Conservation (phyloP, 1,140 invertebrate genomes). For the Ceratina japonica region DNA sequence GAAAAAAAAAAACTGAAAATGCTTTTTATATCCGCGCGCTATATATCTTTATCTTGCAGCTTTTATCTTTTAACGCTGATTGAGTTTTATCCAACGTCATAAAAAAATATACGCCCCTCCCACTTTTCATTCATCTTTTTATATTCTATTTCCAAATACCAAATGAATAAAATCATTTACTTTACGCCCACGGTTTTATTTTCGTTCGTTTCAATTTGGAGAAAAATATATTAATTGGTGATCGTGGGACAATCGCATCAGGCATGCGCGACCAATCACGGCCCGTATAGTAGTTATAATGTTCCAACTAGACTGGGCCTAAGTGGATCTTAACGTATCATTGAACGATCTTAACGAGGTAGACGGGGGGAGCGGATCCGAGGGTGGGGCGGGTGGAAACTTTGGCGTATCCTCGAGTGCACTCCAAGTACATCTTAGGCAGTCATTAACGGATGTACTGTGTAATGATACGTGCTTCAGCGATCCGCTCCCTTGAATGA, state of each 20-base stretch:
- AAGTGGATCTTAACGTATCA: slow-evolving; percentile 57
- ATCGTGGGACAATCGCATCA: background rate
- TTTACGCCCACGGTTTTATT: too few species aligned
- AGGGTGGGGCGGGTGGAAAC: slow-evolving; percentile 37
- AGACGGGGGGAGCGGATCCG: slow-evolving; percentile 36
- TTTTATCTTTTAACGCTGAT: too few species aligned
- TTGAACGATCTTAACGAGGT: slow-evolving; percentile 60
- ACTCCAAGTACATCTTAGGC: slow-evolving; percentile 56
- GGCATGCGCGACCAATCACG: slow-evolving; percentile 30
- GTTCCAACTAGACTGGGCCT: slow-evolving; percentile 32
- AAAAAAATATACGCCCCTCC: too few species aligned
- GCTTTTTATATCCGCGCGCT: too few species aligned
- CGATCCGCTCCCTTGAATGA: slow-evolving; percentile 30
- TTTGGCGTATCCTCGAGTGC: slow-evolving; percentile 51
- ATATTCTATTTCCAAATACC: too few species aligned
- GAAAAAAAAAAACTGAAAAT: too few species aligned
- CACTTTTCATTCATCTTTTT: too few species aligned
- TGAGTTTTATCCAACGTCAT: too few species aligned
- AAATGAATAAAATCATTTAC: too few species aligned
- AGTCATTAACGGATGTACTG: slow-evolving; percentile 52
- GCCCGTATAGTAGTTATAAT: slow-evolving; percentile 44
- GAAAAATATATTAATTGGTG: too few species aligned
- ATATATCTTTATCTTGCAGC: too few species aligned
- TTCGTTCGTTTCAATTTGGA: too few species aligned
- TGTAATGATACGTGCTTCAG: slow-evolving; percentile 42